A percentile compares a stretch with the other conserved stretches of the same genome.
Evolutionary conservation across 2,113 vertebrate genomes (phyloP).

Genomic region (Tichodroma muraria): DNA sequence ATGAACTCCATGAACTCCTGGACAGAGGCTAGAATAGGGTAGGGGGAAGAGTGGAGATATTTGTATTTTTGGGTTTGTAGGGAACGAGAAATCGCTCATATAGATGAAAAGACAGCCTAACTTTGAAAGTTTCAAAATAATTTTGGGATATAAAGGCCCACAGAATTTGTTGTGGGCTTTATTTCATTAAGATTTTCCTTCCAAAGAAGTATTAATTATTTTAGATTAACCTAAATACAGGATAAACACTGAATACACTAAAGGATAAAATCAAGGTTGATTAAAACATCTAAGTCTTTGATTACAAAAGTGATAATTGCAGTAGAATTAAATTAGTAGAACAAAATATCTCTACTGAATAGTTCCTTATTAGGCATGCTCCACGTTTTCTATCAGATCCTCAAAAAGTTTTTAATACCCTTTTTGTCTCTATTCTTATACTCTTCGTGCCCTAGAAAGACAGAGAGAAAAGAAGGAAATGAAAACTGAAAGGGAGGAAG

Average conservation of each 20-base stretch:
- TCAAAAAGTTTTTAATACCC: not conserved
- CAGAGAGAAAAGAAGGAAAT: not conserved
- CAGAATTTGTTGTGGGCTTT: not conserved
- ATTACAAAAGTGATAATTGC: not conserved
- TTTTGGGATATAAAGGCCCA: not conserved
- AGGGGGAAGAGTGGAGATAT: not conserved
- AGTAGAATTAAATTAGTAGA: not conserved
- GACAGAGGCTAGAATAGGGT: not conserved
- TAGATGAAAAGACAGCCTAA: not conserved
- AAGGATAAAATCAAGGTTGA: conserved; percentile 4
- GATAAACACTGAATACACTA: not conserved
- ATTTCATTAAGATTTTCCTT: not conserved
- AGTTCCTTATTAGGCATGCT: not conserved
- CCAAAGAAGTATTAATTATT: not conserved
- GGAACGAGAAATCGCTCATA: not conserved
- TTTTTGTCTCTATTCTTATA: not conserved
- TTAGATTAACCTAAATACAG: not conserved
- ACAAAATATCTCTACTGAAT: not conserved
- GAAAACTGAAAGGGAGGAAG: not conserved
- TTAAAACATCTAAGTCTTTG: not conserved
- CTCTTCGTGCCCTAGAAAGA: not conserved
- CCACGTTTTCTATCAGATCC: not conserved
- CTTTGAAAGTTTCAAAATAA: not conserved
- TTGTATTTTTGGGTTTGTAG: not conserved
- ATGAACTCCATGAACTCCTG: not conserved